These are phyloP conservation scores for Ceratotherium simum DNA, from an alignment of 2,113 vertebrate species.

Conservation along the genomic window DNA sequence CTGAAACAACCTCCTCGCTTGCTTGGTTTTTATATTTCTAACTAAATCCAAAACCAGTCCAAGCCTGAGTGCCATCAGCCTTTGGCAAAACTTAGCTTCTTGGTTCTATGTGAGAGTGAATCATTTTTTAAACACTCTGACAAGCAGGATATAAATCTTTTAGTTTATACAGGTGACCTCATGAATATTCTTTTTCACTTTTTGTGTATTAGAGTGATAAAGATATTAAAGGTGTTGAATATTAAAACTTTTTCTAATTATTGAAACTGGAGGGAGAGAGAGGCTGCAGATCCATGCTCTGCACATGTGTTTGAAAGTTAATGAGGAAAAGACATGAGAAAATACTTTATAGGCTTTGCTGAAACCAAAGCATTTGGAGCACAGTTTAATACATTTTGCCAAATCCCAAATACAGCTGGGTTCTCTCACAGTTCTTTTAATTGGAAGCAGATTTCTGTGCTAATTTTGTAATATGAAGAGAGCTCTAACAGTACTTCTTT, in stretches of 20 bases:
- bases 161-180: constrained; percentile 52
- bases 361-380: constrained; percentile 74
- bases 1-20: constrained; percentile 64
- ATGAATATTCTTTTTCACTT: constrained; percentile 40
- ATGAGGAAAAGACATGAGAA: constrained; percentile 64
- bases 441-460: constrained; percentile 76
- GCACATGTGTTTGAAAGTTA: constrained; percentile 67
- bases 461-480: constrained; percentile 68
- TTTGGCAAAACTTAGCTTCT: constrained; percentile 55
- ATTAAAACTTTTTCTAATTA: constrained; percentile 24
- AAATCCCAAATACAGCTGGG: constrained; percentile 72
- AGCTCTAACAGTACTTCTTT: constrained; percentile 52
- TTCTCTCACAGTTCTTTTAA: constrained; percentile 72
- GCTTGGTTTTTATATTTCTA: constrained; percentile 56
- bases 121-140: constrained; percentile 33
- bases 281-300: neutral
- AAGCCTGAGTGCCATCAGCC: constrained; percentile 39
- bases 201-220: constrained; percentile 14
- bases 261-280: neutral
- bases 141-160: constrained; percentile 36
- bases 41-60: constrained; percentile 62
- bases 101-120: neutral
- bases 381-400: constrained; percentile 64
- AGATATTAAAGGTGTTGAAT: neutral
- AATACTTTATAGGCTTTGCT: constrained; percentile 65